Evolutionary conservation across 2,113 vertebrate genomes (phyloP).

Genomic region (Platysternon megacephalum): DNA sequence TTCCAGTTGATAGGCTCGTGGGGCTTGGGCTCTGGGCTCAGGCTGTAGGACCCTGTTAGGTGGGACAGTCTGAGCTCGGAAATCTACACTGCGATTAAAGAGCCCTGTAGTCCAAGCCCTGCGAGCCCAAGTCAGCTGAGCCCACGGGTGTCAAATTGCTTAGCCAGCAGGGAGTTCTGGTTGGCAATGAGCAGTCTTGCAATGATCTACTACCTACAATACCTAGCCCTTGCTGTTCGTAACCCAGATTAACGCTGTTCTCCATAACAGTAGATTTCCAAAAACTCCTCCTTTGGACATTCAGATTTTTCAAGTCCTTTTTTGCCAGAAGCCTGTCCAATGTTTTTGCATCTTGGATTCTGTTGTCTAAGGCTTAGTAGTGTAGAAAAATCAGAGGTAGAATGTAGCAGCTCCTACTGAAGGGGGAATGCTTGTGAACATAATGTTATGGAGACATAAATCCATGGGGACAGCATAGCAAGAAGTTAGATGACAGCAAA

Average conservation of each 20-base stretch:
- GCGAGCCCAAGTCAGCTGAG: not conserved
- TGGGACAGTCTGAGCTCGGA: not conserved
- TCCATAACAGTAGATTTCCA: accelerated
- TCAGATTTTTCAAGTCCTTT: not conserved
- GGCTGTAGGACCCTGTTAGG: too few relatives aligned
- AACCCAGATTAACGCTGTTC: not conserved
- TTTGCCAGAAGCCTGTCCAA: not conserved
- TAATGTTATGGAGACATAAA: not conserved
- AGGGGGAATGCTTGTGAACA: not conserved
- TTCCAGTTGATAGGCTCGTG: too few relatives aligned
- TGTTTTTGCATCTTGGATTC: not conserved
- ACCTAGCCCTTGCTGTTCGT: not conserved
- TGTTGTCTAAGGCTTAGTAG: not conserved
- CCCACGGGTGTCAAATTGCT: not conserved
- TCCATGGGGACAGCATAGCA: not conserved
- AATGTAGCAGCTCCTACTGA: not conserved
- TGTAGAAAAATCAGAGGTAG: constrained; percentile 8
- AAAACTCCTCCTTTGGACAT: not conserved
- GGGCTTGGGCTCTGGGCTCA: too few relatives aligned
- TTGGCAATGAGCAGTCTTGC: not conserved
- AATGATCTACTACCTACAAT: accelerated
- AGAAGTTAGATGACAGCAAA: not conserved
- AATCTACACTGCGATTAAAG: not conserved
- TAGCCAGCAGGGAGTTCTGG: not conserved
- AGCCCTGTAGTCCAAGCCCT: too few relatives aligned